A percentile compares a stretch with the other conserved stretches of the same genome.
Conservation (phyloP, 2,888 invertebrate species). For the Rhagophthalmus giganteus region DNA sequence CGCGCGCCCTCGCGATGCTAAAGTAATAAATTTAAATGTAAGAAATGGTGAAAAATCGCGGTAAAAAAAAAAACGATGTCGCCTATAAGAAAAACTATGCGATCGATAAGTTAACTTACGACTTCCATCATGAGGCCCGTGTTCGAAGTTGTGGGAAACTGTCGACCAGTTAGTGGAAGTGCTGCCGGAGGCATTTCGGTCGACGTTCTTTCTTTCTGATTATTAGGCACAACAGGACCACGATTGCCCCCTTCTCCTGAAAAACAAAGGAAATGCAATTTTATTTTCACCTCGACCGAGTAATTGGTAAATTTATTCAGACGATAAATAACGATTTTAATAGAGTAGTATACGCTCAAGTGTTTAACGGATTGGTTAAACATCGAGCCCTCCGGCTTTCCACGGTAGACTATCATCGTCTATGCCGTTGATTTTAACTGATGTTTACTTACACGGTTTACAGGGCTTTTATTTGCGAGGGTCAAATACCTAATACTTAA, state of each 20-base stretch:
- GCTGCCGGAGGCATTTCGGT: constrained; percentile 37
- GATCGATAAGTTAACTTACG: too few species aligned
- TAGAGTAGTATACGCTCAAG: constrained; percentile 32
- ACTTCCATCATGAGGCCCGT: constrained; percentile 38
- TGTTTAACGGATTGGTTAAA: constrained; percentile 28
- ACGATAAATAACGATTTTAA: constrained; percentile 33
- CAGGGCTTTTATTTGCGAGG: too few species aligned
- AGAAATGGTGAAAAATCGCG: too few species aligned
- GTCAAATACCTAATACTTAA: too few species aligned
- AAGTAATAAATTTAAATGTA: too few species aligned
- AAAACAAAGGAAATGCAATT: constrained; percentile 17
- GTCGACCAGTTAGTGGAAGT: constrained; percentile 36
- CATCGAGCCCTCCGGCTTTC: constrained; percentile 20
- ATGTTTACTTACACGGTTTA: constrained; percentile 5
- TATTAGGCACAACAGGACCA: constrained; percentile 35
- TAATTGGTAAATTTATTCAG: constrained; percentile 7
- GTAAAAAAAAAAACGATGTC: not conserved
- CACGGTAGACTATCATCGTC: constrained; percentile 21
- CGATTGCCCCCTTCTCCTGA: constrained; percentile 39
- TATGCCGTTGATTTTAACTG: constrained; percentile 16
- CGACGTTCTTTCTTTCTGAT: constrained; percentile 35
- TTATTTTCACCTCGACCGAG: too few species aligned
- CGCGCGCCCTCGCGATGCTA: too few species aligned
- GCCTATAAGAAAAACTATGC: not conserved
- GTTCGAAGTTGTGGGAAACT: constrained; percentile 36